Evolutionary conservation across 2,888 invertebrate genomes (phyloP).

Genomic region (Diaperis boleti): DNA sequence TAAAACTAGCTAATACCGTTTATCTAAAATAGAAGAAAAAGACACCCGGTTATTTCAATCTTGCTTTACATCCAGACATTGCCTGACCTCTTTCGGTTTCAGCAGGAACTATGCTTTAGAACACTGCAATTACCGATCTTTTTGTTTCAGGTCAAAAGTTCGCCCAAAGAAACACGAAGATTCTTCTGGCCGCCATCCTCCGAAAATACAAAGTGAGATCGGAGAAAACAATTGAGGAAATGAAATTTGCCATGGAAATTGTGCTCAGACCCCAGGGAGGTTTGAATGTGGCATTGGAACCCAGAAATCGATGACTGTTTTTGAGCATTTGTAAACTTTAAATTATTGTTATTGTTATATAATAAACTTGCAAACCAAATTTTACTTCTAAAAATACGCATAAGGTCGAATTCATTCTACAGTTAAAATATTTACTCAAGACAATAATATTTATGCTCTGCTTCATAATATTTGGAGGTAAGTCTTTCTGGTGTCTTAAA

Average conservation of each 20-base stretch:
- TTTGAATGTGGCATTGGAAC: constrained; percentile 32
- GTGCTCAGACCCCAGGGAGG: constrained; percentile 46
- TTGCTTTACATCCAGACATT: not conserved
- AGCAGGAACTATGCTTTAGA: not conserved
- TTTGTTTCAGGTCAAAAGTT: constrained; percentile 56
- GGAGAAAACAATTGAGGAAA: constrained; percentile 51
- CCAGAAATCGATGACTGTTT: constrained; percentile 6
- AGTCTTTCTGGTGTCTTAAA: not conserved
- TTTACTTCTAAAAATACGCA: not conserved
- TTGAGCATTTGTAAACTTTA: not conserved
- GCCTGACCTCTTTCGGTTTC: not conserved
- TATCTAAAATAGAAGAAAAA: not conserved
- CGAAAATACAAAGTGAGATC: constrained; percentile 53
- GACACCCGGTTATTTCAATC: not conserved
- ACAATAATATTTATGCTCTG: constrained; percentile 13
- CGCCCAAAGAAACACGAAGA: constrained; percentile 53
- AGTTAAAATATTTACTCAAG: constrained; percentile 4
- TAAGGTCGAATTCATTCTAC: not conserved
- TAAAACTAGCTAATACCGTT: not conserved
- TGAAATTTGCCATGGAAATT: constrained; percentile 48
- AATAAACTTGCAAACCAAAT: not conserved
- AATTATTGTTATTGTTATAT: constrained; percentile 4
- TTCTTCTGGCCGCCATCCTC: constrained; percentile 52
- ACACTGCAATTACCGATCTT: constrained; percentile 3
- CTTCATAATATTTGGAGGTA: constrained; percentile 20